phyloP scores from a whole-genome alignment of 2,888 invertebrate genomes.

The Liodrosophila aerea region DNA sequence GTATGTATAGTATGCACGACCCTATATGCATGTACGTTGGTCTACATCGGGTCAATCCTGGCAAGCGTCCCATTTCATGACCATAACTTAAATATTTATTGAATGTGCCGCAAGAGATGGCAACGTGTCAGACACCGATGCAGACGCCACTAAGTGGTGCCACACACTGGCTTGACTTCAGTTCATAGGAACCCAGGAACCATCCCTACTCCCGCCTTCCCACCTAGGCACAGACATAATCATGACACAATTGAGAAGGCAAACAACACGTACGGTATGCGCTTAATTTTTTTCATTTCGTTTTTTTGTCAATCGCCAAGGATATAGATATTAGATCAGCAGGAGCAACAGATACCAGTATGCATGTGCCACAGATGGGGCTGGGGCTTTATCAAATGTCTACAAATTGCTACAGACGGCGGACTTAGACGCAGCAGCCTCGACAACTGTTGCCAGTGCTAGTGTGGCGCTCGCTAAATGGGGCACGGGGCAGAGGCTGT shows the following conservation, averaged over 20 bases:
- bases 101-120: constrained; percentile 44
- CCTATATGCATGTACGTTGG: too few relatives aligned
- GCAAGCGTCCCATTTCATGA: constrained; percentile 24
- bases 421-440: constrained; percentile 35
- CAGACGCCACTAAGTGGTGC: constrained; percentile 38
- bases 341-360: constrained; percentile 49
- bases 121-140: constrained; percentile 1
- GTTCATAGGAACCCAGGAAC: neutral
- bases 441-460: constrained; percentile 62
- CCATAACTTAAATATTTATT: constrained; percentile 65
- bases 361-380: constrained; percentile 1
- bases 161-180: constrained; percentile 1
- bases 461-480: constrained; percentile 4
- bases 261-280: constrained; percentile 66
- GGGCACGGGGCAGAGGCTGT: constrained; percentile 1
- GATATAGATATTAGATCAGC: constrained; percentile 49
- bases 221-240: constrained; percentile 48
- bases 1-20: too few relatives aligned
- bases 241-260: constrained; percentile 65
- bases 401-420: constrained; percentile 68
- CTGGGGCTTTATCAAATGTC: constrained; percentile 54
- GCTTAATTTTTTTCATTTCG: constrained; percentile 27
- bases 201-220: constrained; percentile 6
- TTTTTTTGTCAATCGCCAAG: constrained; percentile 23
- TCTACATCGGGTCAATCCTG: constrained; percentile 23